Conservation (phyloP, 1,140 invertebrate species). For the Periplaneta americana region DNA sequence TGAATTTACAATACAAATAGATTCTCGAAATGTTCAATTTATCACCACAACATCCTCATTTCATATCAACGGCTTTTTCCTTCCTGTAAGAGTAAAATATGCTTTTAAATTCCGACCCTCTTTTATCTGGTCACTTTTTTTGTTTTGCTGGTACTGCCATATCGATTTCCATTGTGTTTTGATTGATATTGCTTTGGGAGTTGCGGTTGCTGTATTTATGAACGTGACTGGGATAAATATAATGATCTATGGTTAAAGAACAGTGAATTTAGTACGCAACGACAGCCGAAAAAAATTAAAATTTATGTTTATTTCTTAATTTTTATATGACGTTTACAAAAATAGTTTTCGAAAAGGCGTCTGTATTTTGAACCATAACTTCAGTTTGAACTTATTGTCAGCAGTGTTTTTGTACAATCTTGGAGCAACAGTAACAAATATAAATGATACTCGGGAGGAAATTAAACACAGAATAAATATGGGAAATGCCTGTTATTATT, state of each 20-base stretch:
- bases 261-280: neutral
- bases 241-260: neutral
- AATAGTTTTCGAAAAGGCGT: too few relatives aligned
- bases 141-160: too few relatives aligned
- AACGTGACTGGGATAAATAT: neutral
- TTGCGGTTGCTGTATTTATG: neutral
- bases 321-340: too few relatives aligned
- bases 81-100: neutral
- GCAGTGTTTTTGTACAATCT: too few relatives aligned
- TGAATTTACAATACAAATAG: neutral
- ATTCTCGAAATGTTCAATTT: neutral
- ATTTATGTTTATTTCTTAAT: too few relatives aligned
- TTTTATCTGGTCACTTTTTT: neutral
- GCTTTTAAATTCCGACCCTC: neutral
- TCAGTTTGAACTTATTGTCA: too few relatives aligned
- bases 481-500: too few relatives aligned
- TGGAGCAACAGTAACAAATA: too few relatives aligned
- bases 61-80: neutral
- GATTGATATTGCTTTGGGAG: neutral
- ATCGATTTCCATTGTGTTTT: neutral
- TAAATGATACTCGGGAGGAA: too few relatives aligned
- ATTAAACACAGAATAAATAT: too few relatives aligned
- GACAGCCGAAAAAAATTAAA: neutral
- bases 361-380: too few relatives aligned
- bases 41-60: neutral